Percentiles rank a stretch among this genome's conserved stretches.
These are phyloP conservation scores for Chrysotoxum bicinctum DNA, from an alignment of 2,888 invertebrate species.

Conservation along the genomic window DNA sequence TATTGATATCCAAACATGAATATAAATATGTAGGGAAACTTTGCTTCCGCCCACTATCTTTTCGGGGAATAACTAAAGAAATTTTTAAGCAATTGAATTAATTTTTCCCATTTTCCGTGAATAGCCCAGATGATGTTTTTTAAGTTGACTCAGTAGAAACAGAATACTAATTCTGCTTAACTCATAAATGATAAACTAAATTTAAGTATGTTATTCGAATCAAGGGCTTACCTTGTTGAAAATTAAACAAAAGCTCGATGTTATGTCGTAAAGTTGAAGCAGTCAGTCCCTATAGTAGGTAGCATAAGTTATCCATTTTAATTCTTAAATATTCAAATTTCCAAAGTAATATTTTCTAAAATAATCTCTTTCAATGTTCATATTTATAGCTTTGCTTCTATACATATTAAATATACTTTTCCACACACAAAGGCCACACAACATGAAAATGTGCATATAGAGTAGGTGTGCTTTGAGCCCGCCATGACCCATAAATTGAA, in stretches of 20 bases:
- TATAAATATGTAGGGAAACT: no score
- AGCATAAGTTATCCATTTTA: not conserved
- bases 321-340: not conserved
- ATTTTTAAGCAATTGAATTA: no score
- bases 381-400: not conserved
- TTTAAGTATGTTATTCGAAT: not conserved
- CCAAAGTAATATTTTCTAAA: not conserved
- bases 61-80: no score
- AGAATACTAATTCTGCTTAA: no score
- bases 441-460: not conserved
- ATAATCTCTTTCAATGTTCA: not conserved
- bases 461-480: slow-evolving; percentile 1
- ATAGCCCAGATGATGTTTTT: no score
- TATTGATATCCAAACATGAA: no score
- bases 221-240: not conserved
- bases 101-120: no score
- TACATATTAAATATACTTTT: not conserved
- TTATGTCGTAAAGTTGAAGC: not conserved
- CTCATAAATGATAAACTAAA: no score
- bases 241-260: not conserved
- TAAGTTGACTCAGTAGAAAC: no score
- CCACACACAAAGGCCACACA: not conserved
- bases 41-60: no score
- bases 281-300: not conserved
- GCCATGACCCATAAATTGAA: slow-evolving; percentile 9